Evolutionary conservation across 2,113 vertebrate genomes (phyloP).

Genomic region (Amazona guildingii): DNA sequence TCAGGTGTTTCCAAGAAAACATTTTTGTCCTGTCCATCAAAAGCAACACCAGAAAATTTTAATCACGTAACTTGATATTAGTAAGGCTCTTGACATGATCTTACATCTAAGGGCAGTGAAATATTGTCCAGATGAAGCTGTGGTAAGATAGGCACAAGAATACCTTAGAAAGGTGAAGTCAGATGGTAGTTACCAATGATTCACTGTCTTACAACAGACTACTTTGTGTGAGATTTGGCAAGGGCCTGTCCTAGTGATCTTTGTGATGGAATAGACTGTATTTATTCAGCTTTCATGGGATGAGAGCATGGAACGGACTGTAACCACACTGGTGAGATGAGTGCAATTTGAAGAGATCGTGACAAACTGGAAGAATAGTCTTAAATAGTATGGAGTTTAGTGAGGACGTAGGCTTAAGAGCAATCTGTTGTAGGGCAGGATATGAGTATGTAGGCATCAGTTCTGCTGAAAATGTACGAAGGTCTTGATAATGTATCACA

Average conservation of each 20-base stretch:
- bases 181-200: neutral
- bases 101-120: neutral
- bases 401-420: neutral
- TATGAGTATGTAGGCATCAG: neutral
- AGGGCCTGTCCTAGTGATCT: neutral
- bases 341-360: neutral
- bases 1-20: neutral
- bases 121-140: neutral
- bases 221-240: neutral
- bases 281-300: neutral
- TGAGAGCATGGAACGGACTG: neutral
- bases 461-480: neutral
- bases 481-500: neutral
- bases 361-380: neutral
- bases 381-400: neutral
- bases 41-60: neutral
- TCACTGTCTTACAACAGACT: neutral
- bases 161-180: neutral
- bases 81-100: neutral
- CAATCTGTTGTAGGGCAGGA: neutral
- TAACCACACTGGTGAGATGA: neutral
- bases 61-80: neutral
- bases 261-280: neutral
- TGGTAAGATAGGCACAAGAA: neutral
- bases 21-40: neutral